Evolutionary conservation across 2,888 invertebrate species (phyloP), one percentile per base, ranked within the genome.

Genomic region (Agonopterix alstromeriana): DNA sequence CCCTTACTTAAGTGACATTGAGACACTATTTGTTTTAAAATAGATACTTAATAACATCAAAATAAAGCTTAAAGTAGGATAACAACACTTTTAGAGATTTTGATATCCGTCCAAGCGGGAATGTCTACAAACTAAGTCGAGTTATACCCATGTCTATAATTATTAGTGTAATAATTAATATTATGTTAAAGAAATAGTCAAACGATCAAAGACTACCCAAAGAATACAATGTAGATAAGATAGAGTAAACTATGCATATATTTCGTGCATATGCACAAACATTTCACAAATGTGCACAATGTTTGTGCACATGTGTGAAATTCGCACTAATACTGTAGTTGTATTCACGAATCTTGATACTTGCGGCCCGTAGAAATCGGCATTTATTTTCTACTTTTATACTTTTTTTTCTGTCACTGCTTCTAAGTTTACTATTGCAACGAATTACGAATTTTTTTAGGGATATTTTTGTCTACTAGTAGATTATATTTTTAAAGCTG

Each of bases 81-180:
- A 54, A 58, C 58, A 61, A 60, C 66, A 71, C 65, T 61, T 63
- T 68, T 78, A 79, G 71, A 70, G 57, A 65, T 67, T 73, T 70
- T 77, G 69, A 73, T 71, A 70, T 82, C 82, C 85, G 84, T 85
- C 84, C 84, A 84, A 69, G 72, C 83, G 82, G 84, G 77, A 74
- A 72, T 70, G 60, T 71, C 65, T 72, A 60, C 68, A 68, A 65
- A 65, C 64, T 64, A 73, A 70, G 67, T 73, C 72, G 63, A 61
- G 57, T 63, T 58, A 65, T 61, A 65, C 62, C 63, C 63, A 65
- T 60, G 56, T 61, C 60, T 73, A 60, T 71, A 69, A 73, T 58
- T 66, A 48, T 48, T 73, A 72, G 66, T 69, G 63, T 75, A 73
- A 63, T 67, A 65, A 58, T 11, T 11, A 10, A n/a, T n/a, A n/a